These are phyloP conservation scores for Scaptomyza cyrtandrae DNA, from an alignment of 2,888 invertebrate genomes.

Conservation along the genomic window DNA sequence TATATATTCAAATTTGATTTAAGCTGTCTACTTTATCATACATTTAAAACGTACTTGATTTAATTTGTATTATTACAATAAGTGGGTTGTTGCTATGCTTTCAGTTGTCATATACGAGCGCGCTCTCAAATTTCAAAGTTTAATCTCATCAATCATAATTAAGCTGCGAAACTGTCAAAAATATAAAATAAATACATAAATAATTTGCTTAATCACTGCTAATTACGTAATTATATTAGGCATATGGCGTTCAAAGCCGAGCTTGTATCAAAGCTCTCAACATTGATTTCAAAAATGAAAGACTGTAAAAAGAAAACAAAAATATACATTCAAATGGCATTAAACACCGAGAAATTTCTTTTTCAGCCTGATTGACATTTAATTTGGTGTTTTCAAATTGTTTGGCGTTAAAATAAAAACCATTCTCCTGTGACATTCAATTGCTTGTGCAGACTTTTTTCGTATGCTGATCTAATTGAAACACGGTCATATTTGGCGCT, in stretches of 20 bases:
- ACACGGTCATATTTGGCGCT: neutral
- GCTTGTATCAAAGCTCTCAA: neutral
- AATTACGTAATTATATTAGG: neutral
- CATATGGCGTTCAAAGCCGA: no score
- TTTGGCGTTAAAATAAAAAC: conserved; percentile 23
- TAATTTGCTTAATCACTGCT: neutral
- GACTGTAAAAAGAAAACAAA: neutral
- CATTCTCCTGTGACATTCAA: conserved; percentile 14
- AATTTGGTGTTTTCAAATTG: conserved; percentile 35
- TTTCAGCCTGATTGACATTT: conserved; percentile 58
- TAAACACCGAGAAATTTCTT: conserved; percentile 5
- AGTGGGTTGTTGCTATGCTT: no score
- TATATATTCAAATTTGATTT: neutral
- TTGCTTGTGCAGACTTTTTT: neutral
- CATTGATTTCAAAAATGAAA: neutral
- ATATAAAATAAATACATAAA: neutral
- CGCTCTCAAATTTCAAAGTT: neutral
- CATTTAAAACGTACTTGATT: no score
- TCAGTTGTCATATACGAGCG: no score
- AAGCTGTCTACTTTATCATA: no score
- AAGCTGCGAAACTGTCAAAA: neutral
- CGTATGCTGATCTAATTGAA: neutral
- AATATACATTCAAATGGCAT: neutral
- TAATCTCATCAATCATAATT: neutral
- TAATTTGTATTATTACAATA: no score